Percentiles rank a stretch among this genome's conserved stretches.
These are phyloP conservation scores for Lasius platythorax DNA, from an alignment of 2,888 invertebrate species.

Conservation along the genomic window DNA sequence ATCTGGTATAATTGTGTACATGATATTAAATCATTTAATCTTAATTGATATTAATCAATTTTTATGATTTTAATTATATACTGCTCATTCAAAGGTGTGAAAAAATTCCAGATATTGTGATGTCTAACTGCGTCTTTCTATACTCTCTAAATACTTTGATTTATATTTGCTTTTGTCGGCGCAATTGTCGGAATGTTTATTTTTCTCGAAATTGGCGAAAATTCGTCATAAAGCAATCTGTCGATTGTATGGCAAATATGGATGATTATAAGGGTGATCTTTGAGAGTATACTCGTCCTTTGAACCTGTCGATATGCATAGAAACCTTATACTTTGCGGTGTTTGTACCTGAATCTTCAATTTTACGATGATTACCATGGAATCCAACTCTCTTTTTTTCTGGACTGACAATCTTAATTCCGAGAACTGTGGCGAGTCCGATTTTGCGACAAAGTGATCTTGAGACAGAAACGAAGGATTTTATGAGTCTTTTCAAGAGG, in stretches of 20 bases:
- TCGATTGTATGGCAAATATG: constrained; percentile 78
- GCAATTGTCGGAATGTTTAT: background rate
- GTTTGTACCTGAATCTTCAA: constrained; percentile 70
- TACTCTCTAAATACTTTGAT: background rate
- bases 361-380: constrained; percentile 80
- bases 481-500: constrained; percentile 57
- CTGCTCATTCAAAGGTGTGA: background rate
- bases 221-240: constrained; percentile 79
- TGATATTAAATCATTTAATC: background rate
- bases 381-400: constrained; percentile 48
- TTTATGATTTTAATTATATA: background rate
- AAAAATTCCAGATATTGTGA: background rate
- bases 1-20: background rate
- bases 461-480: constrained; percentile 69
- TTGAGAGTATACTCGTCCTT: background rate
- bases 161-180: background rate
- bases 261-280: constrained; percentile 74
- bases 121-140: background rate
- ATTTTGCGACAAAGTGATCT: constrained; percentile 65
- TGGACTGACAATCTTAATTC: constrained; percentile 71
- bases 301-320: background rate
- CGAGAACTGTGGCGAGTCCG: constrained; percentile 67
- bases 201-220: background rate
- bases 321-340: background rate
- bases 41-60: background rate